Conservation (phyloP, 2,797 vertebrate species). For the Spatula versicolor region DNA sequence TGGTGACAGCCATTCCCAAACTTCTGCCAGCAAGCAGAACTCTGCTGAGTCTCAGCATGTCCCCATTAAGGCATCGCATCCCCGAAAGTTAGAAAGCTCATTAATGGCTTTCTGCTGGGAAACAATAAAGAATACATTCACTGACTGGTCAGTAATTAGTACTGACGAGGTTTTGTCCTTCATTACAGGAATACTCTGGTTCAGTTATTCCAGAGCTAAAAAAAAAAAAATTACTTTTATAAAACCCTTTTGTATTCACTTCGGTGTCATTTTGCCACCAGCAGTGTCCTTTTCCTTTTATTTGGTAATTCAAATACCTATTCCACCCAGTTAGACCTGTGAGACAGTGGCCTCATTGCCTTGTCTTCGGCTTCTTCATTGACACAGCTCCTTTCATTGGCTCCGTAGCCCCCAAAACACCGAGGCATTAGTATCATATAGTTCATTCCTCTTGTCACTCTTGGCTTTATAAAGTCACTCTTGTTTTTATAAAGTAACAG, state of each 20-base stretch:
- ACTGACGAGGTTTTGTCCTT: conserved; percentile 32
- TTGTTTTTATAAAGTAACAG: background rate
- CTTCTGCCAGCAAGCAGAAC: conserved; percentile 42
- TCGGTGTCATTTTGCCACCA: conserved; percentile 19
- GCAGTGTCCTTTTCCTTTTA: background rate
- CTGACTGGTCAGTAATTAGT: conserved; percentile 62
- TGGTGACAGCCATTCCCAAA: conserved; percentile 45
- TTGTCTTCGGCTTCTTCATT: background rate
- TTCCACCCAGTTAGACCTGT: background rate
- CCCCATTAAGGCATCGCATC: conserved; percentile 66
- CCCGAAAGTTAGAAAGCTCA: conserved; percentile 72
- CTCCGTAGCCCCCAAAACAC: background rate
- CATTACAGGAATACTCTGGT: background rate
- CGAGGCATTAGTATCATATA: background rate
- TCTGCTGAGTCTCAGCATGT: conserved; percentile 66
- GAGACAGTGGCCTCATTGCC: background rate
- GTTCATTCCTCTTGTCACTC: background rate
- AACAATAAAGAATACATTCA: conserved; percentile 62
- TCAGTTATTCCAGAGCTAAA: background rate
- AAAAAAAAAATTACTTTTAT: background rate
- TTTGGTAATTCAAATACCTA: background rate
- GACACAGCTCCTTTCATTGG: background rate
- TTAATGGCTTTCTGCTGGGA: conserved; percentile 73
- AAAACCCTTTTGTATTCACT: background rate
- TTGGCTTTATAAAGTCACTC: background rate